Evolutionary conservation across 2,797 vertebrate species (phyloP).

Genomic region (Buphagus erythrorhynchus): DNA sequence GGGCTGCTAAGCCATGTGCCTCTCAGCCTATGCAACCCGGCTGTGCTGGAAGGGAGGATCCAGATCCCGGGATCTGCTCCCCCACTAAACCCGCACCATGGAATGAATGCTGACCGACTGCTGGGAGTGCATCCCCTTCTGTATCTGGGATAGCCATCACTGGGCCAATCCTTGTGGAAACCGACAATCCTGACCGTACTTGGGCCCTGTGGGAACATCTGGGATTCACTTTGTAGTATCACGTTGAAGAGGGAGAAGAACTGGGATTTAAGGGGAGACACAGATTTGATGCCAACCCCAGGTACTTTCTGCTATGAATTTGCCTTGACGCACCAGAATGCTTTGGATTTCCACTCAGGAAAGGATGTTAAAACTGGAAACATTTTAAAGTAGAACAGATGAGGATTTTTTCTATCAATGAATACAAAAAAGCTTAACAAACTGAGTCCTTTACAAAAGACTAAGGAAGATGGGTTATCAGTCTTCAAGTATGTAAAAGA

Average conservation of each 20-base stretch:
- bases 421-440: neutral
- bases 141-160: accelerated
- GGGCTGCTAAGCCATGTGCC: neutral
- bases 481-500: neutral
- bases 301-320: neutral
- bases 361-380: neutral
- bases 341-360: neutral
- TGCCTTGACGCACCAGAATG: neutral
- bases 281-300: neutral
- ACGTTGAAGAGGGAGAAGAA: neutral
- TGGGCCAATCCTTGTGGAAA: neutral
- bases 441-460: neutral
- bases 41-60: neutral
- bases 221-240: neutral
- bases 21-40: accelerated
- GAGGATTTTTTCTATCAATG: neutral
- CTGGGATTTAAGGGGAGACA: neutral
- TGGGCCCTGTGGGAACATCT: neutral
- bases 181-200: accelerated
- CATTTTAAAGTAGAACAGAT: neutral
- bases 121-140: neutral
- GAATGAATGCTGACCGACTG: accelerated
- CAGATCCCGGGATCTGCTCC: accelerated
- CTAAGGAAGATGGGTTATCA: neutral
- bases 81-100: accelerated